Evolutionary conservation across 2,797 vertebrate genomes (phyloP), one percentile per base, ranked within the genome.

Genomic region (Thunnus albacares): DNA sequence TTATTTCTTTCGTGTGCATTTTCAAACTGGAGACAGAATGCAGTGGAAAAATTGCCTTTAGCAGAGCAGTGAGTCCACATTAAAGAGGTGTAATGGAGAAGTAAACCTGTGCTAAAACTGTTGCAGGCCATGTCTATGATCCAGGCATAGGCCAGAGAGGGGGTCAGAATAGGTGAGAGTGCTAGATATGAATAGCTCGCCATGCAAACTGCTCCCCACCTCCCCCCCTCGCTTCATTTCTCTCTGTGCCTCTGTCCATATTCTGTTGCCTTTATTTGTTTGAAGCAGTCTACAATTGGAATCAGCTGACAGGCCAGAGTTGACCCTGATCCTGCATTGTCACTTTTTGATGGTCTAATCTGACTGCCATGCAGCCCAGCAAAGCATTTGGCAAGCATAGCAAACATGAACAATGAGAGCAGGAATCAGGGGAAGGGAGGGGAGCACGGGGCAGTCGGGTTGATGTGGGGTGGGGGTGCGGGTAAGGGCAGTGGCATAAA

Each of bases 331-430:
- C 95, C 94, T 94, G 94, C 95, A 95, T 96, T 96, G 93, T 96
- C 91, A 94, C 94, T 95, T 95, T 93, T 96, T 94, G 90, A 89
- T 95, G 92, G 87, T 89, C 94, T 94, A 96, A 96, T 96, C 93
- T 96, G 93, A 94, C 91, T 56, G 92, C 95, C 94, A 87, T 94
- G 95, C 92, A 80, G 94, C 83, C 83, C 89, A 88, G 93, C 74
- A 92, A 96, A 95, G 95, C 93, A 94, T 93, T 95, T 94, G 94
- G 91, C 91, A 95, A 96, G 92, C 93, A 85, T 92, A 93, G 87
- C 95, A 95, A 95, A 92, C 94, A 62, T 92, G 95, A 95, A 96
- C 95, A 95, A 95, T 94, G 91, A 92, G 88, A 86, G 86, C 87
- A 90, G 88, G 90, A 93, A 85, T 89, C 90, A 71, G 90, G 69